Evolutionary conservation across 2,797 vertebrate genomes (phyloP).

Genomic region (Girardinus metallicus): DNA sequence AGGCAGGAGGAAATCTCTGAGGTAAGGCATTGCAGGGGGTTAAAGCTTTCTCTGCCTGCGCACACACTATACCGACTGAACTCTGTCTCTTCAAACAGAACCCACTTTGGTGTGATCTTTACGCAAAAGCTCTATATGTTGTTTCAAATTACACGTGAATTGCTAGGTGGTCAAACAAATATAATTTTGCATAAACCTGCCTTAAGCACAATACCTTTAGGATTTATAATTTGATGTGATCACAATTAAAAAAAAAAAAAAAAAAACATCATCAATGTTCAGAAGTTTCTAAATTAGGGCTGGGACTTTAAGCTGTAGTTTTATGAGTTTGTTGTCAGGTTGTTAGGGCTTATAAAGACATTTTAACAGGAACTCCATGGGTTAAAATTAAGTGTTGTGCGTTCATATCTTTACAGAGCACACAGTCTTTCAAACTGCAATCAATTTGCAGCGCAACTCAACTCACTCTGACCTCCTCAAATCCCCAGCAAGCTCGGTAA

Average conservation of each 20-base stretch:
- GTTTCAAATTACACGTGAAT: background rate
- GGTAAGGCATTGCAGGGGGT: slow-evolving; percentile 44
- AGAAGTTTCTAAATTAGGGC: background rate
- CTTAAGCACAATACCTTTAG: background rate
- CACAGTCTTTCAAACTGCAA: background rate
- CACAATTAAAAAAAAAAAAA: background rate
- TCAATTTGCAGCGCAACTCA: background rate
- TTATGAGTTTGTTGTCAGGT: background rate
- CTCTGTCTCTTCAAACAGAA: slow-evolving; percentile 42
- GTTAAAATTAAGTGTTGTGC: background rate
- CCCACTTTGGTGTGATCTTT: background rate
- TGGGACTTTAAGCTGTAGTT: background rate
- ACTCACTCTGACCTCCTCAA: slow-evolving; percentile 3
- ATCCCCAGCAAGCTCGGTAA: slow-evolving; percentile 12
- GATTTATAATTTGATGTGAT: background rate
- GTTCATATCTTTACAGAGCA: background rate
- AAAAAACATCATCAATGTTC: background rate
- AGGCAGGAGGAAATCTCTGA: slow-evolving; percentile 55
- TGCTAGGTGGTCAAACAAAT: background rate
- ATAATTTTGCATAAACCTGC: background rate
- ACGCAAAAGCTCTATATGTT: background rate
- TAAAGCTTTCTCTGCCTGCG: slow-evolving; percentile 47
- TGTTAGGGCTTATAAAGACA: background rate
- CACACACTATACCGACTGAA: slow-evolving; percentile 9
- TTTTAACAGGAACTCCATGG: background rate